Evolutionary conservation across 2,888 invertebrate species (phyloP).

Genomic region (Chrysolina americana): DNA sequence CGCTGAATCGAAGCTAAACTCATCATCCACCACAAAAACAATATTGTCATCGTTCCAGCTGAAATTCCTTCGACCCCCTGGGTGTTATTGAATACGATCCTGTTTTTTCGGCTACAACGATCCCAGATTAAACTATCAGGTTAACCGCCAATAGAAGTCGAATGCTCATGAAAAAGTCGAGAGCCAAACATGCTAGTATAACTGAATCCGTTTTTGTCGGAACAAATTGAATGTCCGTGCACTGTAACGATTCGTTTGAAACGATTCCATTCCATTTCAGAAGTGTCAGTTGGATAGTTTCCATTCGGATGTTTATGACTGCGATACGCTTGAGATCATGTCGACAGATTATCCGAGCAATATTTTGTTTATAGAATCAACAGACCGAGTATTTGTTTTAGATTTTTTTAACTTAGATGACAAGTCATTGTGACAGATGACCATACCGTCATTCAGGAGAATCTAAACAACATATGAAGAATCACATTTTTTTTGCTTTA

Average conservation of each 20-base stretch:
- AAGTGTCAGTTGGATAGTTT: background rate
- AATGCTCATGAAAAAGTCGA: background rate
- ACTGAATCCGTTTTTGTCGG: background rate
- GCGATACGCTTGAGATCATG: background rate
- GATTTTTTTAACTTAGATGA: no score
- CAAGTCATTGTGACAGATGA: no score
- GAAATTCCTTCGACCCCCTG: background rate
- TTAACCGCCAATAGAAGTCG: constrained; percentile 15
- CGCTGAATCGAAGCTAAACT: background rate
- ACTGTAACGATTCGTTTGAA: background rate
- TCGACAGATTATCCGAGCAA: background rate
- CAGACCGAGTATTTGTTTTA: no score
- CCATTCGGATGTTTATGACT: background rate
- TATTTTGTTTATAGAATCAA: background rate
- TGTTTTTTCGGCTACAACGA: background rate
- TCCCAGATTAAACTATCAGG: constrained; percentile 20
- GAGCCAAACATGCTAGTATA: background rate
- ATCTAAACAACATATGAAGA: no score
- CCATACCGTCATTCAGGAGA: no score
- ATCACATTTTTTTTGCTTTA: no score
- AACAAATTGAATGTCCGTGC: constrained; percentile 12
- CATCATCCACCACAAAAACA: background rate
- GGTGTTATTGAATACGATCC: background rate
- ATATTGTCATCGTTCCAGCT: background rate
- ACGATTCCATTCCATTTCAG: background rate